Evolutionary conservation across 2,113 vertebrate genomes (phyloP).

Genomic region (Sula dactylatra): DNA sequence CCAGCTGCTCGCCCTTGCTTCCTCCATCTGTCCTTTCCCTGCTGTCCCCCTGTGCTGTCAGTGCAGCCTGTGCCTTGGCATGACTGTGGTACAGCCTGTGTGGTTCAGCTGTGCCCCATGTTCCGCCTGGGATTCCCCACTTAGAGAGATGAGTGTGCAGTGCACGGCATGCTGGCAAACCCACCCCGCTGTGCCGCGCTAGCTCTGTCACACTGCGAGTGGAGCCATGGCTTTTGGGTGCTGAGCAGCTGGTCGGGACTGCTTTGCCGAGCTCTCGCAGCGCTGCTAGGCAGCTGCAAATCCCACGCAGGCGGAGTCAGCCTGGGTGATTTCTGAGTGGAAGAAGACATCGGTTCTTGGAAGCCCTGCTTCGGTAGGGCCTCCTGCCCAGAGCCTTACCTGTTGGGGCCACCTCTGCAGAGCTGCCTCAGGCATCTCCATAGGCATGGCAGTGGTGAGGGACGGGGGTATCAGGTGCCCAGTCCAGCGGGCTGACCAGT

Average conservation of each 20-base stretch:
- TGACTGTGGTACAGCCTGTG: rapidly evolving
- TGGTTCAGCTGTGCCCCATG: neutral
- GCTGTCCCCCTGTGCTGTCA: neutral
- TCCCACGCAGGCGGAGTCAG: neutral
- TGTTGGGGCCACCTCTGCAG: neutral
- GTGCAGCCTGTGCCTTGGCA: neutral
- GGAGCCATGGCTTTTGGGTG: neutral
- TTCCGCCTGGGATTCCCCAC: neutral
- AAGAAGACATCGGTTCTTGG: neutral
- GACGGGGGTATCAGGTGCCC: rapidly evolving
- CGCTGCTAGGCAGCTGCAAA: neutral
- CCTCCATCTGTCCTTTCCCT: rapidly evolving
- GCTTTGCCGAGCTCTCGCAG: rapidly evolving
- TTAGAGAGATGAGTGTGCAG: neutral
- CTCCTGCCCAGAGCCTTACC: neutral
- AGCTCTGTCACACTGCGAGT: rapidly evolving
- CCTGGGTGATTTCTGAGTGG: neutral
- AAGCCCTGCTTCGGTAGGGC: neutral
- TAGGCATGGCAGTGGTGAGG: neutral
- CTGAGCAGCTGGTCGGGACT: rapidly evolving
- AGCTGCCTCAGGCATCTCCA: neutral
- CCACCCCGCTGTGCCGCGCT: rapidly evolving
- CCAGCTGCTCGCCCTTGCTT: rapidly evolving
- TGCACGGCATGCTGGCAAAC: neutral
- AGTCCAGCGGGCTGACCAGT: rapidly evolving